These are phyloP conservation scores for Paralichthys olivaceus DNA, from an alignment of 2,113 vertebrate genomes.

Conservation along the genomic window DNA sequence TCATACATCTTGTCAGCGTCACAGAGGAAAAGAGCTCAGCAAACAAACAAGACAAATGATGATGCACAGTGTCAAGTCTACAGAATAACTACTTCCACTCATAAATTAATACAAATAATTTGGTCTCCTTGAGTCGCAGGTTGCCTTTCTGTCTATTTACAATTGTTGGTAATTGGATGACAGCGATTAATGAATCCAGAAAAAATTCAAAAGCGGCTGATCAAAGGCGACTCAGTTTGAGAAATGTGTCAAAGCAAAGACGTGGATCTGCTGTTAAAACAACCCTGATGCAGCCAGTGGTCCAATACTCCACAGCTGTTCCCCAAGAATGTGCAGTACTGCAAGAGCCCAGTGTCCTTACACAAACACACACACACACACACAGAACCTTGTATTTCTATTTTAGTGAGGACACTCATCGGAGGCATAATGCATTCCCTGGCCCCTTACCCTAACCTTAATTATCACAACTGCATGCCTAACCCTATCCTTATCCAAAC, in stretches of 20 bases:
- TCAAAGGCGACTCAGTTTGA: background rate
- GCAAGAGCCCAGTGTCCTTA: constrained; percentile 27
- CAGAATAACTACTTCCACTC: background rate
- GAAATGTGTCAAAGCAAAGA: constrained; percentile 5
- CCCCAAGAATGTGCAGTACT: constrained; percentile 38
- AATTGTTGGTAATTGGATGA: background rate
- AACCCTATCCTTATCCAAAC: too few relatives aligned
- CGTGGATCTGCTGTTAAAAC: background rate
- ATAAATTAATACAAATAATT: background rate
- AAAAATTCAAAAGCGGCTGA: background rate
- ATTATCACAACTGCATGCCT: too few relatives aligned
- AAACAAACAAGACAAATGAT: background rate
- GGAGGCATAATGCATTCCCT: too few relatives aligned
- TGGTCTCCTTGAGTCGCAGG: background rate
- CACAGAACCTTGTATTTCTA: too few relatives aligned
- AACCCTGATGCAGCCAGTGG: constrained; percentile 17
- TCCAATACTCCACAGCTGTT: constrained; percentile 52
- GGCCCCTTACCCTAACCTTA: too few relatives aligned
- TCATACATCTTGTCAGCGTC: background rate
- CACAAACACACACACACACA: constrained; percentile 12
- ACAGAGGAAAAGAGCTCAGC: background rate
- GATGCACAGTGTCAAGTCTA: background rate
- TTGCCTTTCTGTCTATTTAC: background rate
- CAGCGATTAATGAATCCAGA: background rate
- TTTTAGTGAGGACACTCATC: too few relatives aligned